Base-by-base conservation (phyloP, 2,888 invertebrate species). In the Cosmopolites sordidus region DNA sequence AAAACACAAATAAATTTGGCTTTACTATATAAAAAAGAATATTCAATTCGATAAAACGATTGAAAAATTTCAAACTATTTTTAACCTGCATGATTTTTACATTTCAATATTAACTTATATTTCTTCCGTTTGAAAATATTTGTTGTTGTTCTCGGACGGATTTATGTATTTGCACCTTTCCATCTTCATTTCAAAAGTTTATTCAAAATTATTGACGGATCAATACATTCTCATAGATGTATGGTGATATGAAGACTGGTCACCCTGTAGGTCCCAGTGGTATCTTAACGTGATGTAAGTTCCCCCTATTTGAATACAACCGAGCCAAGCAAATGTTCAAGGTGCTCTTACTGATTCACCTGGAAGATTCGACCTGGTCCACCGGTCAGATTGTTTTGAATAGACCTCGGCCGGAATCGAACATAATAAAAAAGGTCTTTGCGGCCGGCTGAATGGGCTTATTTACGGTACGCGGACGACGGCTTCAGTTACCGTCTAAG, bases 361-460 rank as follows among this genome's bases (percentile, higher is more conserved):
- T 11, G 18, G 39, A 52, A 44, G 15, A 54, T 38, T 60, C 37
- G 16, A 2, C 16, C 14, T 54, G 62, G 38, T 41, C 56, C 37
- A 15, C 6, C 48, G 64, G 63, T 61, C 64, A 62, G 59, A 60
- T 60, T 22, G 12, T 33, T 61, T 60, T 63, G 54, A 58, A 58
- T 63, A 59, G 58, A 45, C 29, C 43, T 43, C 27, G 45, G 45
- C 49, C 43, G 51, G 50, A 58, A 61, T 62, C 60, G 59, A 57
- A 33, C 61, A 62, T 62, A 59, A 56, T 60, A 61, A 58, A 60
- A 61, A 61, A 58, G 59, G 48, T 45, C 47, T 37, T 40, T 39
- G 33, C 33, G 39, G 43, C 33, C 33, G 30, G 18, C 51, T 56
- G 58, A 59, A 60, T 61, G 60, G 59, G 54, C 44, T 47, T 48